Base-by-base conservation (phyloP, 1,140 invertebrate genomes). In the Lasioglossum baleicum region DNA sequence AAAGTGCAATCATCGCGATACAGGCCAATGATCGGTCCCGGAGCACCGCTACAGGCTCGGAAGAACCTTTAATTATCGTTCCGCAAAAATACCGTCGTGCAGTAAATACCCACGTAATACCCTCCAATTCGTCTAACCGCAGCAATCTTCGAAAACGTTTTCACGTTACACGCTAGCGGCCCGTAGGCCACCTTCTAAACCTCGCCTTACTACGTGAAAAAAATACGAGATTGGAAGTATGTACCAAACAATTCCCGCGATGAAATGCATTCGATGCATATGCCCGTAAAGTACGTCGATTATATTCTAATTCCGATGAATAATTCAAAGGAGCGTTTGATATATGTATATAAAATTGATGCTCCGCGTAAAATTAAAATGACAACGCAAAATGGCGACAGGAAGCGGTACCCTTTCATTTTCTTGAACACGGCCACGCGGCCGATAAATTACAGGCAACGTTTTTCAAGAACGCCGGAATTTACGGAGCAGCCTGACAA, bases 61-160 rank as follows among this genome's bases (percentile, higher is more conserved):
- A 74, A 65, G 72, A 74, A 74, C 72, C 61, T 74, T 74, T 74
- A 74, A 74, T 74, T 65, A 74, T 74, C 72, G 20, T 65, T 20
- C 17, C 13, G 20, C 15, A 63, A 48, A 60, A 60, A 63, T 73
- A 61, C 51, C 70, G 56, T 63, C 60, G 42, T 26, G 11, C 17
- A 10, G 61, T 44, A 15, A 65, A 65, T 65, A 74, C 20, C 20
- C 44, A 65, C 44, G 31, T 35, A 51, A 64, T 40, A 74, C 31
- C 72, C 61, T 17, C 22, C 61, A 65, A 65, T 74, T 74, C 60
- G 31, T 65, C 61, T 64, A 73, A 73, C 40, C 26, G 26, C 58
- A 42, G 71, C 20, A 73, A 66, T 66, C 58, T 26, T 22, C 22
- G 58, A 22, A 66, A 58, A 66, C 72, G 35, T 26, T 53, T 22